Evolutionary conservation across 2,797 vertebrate species (phyloP), one percentile per base, ranked within the genome.

Genomic region (Loriculus beryllinus): DNA sequence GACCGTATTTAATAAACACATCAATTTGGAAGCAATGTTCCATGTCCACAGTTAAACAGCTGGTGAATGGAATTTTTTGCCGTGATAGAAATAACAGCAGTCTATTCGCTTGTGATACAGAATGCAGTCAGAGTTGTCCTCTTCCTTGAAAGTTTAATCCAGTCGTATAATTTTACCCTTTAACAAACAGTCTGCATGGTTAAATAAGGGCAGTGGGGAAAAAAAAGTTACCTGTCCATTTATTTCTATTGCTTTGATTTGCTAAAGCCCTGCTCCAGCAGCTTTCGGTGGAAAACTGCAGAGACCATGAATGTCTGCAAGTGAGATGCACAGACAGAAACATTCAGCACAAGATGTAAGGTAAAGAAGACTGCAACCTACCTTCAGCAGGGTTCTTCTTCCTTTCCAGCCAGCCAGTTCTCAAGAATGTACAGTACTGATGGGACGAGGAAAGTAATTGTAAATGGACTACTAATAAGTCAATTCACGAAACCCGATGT

Each of bases 101-200:
- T 12, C n/a, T 74, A 35, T 88, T 71, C 77, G 51, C 64, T 54
- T 83, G 26, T 35, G 43, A 39, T 72, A 51, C 1, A 9, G 62
- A 83, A 86, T 52, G 43, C 76, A 87, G 67, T 35, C n/a, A 37
- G 80, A 97, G 88, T 93, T 92, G 49, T 88, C 63, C 31, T 59
- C 83, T 65, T 92, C 74, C 71, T 59, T 43, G 49, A 96, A 97
- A 97, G 93, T 97, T 97, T 90, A 85, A 96, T 82, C 80, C 21
- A 60, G 49, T 47, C 7, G 2, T 48, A 86, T 60, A 85, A 92
- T 94, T 90, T 47, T 76, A 35, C 9, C 45, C 23, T 39, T 78
- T 56, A 91, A 78, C 37, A 96, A 85, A 57, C 37, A 84, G 56
- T 51, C 33, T 60, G 10, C 12, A 33, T 26, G 39, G 23, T 21